A percentile compares a stretch with the other conserved stretches of the same genome.
Conservation (phyloP, 2,113 vertebrate species). For the Malurus cyaneus region DNA sequence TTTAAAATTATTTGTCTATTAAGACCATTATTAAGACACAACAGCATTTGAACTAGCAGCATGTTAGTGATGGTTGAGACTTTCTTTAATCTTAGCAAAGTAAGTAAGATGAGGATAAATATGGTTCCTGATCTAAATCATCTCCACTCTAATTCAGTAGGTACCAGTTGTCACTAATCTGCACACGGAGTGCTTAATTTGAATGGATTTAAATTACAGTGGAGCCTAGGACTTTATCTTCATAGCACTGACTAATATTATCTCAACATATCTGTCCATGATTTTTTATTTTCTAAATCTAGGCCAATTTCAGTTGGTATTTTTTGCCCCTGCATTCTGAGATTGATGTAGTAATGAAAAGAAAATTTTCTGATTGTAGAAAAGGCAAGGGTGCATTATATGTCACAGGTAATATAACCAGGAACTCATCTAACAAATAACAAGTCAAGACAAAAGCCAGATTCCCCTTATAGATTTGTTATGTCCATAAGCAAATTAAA, state of each 20-base stretch:
- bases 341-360: not conserved
- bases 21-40: not conserved
- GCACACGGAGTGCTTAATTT: not conserved
- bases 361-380: not conserved
- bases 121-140: not conserved
- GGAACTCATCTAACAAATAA: not conserved
- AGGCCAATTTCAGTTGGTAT: not conserved
- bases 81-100: not conserved
- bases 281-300: not conserved
- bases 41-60: not conserved
- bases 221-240: not conserved
- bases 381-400: not conserved
- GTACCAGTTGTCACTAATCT: not conserved
- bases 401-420: not conserved
- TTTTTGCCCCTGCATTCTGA: not conserved
- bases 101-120: not conserved
- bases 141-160: not conserved
- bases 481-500: not conserved
- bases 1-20: not conserved
- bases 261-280: not conserved
- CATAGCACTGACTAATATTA: not conserved
- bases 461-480: not conserved
- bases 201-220: not conserved
- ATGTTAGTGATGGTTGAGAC: not conserved
- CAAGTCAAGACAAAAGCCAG: not conserved